phyloP scores from a whole-genome alignment of 2,797 vertebrate species.

The Miichthys miiuy region DNA sequence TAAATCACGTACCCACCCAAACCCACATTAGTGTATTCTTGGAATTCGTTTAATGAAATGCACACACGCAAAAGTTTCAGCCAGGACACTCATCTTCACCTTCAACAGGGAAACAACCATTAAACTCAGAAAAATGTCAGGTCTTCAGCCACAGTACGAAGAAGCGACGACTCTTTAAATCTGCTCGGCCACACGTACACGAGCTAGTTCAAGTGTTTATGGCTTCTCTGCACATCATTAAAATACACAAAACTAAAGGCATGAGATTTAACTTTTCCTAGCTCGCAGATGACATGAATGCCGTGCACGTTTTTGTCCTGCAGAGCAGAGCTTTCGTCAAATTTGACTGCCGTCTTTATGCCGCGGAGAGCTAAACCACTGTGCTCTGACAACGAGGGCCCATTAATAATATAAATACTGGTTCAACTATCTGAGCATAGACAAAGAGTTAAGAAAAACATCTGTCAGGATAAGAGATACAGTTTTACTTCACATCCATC shows the following conservation, averaged over 20 bases:
- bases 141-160: constrained; percentile 42
- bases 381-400: constrained; percentile 42
- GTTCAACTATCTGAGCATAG: constrained; percentile 76
- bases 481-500: constrained; percentile 77
- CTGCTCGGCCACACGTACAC: constrained; percentile 19
- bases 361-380: constrained; percentile 46
- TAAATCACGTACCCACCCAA: constrained; percentile 39
- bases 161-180: constrained; percentile 46
- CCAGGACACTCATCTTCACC: constrained; percentile 39
- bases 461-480: constrained; percentile 68
- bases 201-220: constrained; percentile 48
- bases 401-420: constrained; percentile 74
- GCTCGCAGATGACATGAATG: constrained; percentile 19
- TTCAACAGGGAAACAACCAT: constrained; percentile 49
- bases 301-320: constrained; percentile 9
- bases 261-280: constrained; percentile 36
- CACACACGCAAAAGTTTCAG: constrained; percentile 44
- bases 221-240: constrained; percentile 68
- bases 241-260: constrained; percentile 59
- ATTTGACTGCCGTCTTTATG: constrained; percentile 3
- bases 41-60: constrained; percentile 59
- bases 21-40: constrained; percentile 77
- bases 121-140: constrained; percentile 42
- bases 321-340: constrained; percentile 31
- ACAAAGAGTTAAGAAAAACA: constrained; percentile 74